Percentiles rank a stretch among this genome's conserved stretches.
These are phyloP conservation scores for Rhabdomys pumilio DNA, from an alignment of 2,797 vertebrate species.

Conservation along the genomic window DNA sequence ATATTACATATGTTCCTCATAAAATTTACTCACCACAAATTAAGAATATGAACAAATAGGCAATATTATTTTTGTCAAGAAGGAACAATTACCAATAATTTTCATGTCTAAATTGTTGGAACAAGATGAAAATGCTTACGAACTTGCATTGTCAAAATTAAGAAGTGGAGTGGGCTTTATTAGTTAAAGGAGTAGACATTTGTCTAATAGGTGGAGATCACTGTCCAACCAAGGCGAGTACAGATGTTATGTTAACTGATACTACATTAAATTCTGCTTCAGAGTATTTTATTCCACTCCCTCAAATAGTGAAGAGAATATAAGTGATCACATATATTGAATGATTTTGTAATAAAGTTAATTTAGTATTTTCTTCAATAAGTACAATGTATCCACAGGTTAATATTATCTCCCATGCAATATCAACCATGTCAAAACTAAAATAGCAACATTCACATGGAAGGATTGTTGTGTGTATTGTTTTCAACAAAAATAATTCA, in stretches of 20 bases:
- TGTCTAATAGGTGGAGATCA: not conserved
- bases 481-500: constrained; percentile 11
- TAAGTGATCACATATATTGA: rapidly evolving
- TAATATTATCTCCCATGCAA: not conserved
- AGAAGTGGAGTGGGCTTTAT: not conserved
- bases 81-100: not conserved
- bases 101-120: not conserved
- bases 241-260: not conserved
- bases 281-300: rapidly evolving
- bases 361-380: not conserved
- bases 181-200: not conserved
- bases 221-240: rapidly evolving
- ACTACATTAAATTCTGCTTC: not conserved
- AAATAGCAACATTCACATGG: not conserved
- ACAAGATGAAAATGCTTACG: not conserved
- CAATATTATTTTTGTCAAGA: not conserved
- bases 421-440: not conserved
- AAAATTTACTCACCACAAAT: not conserved
- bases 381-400: not conserved
- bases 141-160: not conserved
- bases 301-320: not conserved
- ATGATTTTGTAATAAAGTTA: not conserved
- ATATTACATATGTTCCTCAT: not conserved
- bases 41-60: not conserved
- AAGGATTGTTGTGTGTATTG: rapidly evolving